Base-by-base conservation (phyloP, 2,113 vertebrate species). In the Salvelinus namaycush region DNA sequence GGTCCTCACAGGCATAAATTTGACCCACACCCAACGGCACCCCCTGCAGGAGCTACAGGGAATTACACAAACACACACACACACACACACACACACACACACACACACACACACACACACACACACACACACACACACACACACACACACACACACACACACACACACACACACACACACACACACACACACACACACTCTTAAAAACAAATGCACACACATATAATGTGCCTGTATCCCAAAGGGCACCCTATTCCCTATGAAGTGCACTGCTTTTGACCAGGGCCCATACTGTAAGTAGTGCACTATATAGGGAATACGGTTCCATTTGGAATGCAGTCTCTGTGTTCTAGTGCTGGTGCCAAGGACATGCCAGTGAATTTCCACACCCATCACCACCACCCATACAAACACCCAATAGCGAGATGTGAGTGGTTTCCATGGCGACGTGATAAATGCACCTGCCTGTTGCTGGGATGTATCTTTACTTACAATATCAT, bases 11-110 rank as follows among this genome's bases (percentile, higher is more conserved):
- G 59, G 90, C 89, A 20, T 82, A 94, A 74, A 94, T 91, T 87
- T 94, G 93, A 59, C 94, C 93, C 73, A 94, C 91, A 0, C 93
- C 92, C 14, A 93, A 79, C 68, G 87, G 77, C 77, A 93, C 85
- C 60, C 92, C 92, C 80, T 59, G 85, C 4, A 92, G 64, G 18
- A 94, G 85, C 94, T 94, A 78, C 67, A 59, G 4, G 16, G 3
- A 31, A 12, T 6, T n/a, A 27, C 44, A 54, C 11, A 18, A 1
- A 2, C 6, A 3, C 22, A 70, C 7, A 39, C 34, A 7, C 6
- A 1, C 51, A 31, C 18, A 26, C 51, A n/a, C 49, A 11, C 24
- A 18, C 51, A 16, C 24, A 22, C 51, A 51, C 5, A 34, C 39
- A 26, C 54, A 31, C 51, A 20, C 49, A 20, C 70, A 18, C 49